Percentiles rank a stretch among this genome's conserved stretches.
Evolutionary conservation across 2,113 vertebrate species (phyloP).

Genomic region (Clarias macrocephalus): DNA sequence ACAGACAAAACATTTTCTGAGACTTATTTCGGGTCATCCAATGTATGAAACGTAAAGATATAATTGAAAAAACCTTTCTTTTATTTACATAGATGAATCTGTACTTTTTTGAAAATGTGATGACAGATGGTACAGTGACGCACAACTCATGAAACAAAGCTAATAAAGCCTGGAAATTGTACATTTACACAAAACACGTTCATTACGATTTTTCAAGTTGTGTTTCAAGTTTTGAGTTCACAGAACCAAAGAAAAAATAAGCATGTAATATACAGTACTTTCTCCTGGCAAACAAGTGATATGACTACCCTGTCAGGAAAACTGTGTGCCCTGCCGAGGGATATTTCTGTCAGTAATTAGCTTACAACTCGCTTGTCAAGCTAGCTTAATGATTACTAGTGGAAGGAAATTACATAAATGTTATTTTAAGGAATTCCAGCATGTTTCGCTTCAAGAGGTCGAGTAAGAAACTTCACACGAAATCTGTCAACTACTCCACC

Average conservation of each 20-base stretch:
- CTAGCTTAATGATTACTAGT: background rate
- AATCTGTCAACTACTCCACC: background rate
- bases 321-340: background rate
- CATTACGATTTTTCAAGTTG: background rate
- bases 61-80: no score
- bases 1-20: no score
- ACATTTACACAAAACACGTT: background rate
- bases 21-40: no score
- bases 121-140: background rate
- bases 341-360: background rate
- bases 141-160: background rate
- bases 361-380: background rate
- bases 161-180: background rate
- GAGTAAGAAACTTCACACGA: background rate
- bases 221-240: background rate
- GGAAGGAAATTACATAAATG: background rate
- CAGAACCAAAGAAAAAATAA: background rate
- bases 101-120: background rate
- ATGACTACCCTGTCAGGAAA: background rate
- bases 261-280: background rate
- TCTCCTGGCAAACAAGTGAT: background rate
- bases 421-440: background rate
- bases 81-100: background rate
- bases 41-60: no score
- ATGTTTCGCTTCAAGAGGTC: background rate